Evolutionary conservation across 2,888 invertebrate species (phyloP).

Genomic region (Crepidodera aurea): DNA sequence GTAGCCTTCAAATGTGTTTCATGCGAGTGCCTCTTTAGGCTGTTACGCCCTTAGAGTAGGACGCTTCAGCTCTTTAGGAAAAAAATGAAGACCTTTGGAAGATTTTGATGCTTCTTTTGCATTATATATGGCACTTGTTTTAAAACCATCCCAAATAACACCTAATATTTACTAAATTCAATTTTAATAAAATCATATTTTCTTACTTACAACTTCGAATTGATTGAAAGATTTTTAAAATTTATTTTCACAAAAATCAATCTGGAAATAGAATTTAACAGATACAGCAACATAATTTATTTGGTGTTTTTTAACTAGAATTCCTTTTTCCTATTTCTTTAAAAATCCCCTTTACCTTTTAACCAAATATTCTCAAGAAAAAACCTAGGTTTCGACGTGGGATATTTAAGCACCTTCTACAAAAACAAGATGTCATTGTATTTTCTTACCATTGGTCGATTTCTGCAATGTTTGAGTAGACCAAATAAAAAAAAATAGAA

Average conservation of each 20-base stretch:
- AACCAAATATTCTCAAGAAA: conserved; percentile 19
- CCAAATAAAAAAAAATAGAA: conserved; percentile 30
- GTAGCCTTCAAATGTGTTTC: conserved; percentile 57
- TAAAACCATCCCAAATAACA: conserved; percentile 3
- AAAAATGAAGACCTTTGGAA: conserved; percentile 59
- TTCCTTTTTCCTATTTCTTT: conserved; percentile 4
- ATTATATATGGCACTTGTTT: conserved; percentile 25
- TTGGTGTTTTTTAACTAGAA: neutral
- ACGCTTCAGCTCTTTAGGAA: conserved; percentile 35
- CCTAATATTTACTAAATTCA: too few species aligned
- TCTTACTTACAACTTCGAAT: too few species aligned
- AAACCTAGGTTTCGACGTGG: conserved; percentile 31
- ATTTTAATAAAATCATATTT: too few species aligned
- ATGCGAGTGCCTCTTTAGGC: conserved; percentile 60
- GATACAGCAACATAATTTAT: too few species aligned
- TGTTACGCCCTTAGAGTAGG: conserved; percentile 50
- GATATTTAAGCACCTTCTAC: conserved; percentile 31
- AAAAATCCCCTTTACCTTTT: conserved; percentile 18
- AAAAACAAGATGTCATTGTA: conserved; percentile 55
- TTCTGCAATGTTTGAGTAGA: conserved; percentile 49
- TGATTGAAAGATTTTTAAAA: too few species aligned
- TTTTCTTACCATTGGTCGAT: conserved; percentile 55
- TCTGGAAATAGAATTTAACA: too few species aligned
- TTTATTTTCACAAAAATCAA: too few species aligned
- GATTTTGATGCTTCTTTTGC: conserved; percentile 49